phyloP scores from a whole-genome alignment of 1,140 invertebrate species.

The Rhopalosiphum padi region DNA sequence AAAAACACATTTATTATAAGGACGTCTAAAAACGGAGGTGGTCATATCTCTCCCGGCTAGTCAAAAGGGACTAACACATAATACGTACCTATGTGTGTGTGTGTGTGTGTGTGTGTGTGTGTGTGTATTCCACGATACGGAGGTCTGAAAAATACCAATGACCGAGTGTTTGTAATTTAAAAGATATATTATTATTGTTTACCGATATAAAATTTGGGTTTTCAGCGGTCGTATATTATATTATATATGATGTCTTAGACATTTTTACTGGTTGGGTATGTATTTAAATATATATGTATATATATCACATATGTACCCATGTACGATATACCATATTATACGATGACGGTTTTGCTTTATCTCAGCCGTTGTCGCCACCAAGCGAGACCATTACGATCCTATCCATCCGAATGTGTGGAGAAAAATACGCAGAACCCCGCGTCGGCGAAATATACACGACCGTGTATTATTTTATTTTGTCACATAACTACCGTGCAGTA shows the following conservation, averaged over 20 bases:
- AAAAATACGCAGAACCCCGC: background rate
- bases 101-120: background rate
- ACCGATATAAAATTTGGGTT: background rate
- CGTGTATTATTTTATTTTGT: background rate
- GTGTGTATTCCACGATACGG: background rate
- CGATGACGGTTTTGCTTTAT: background rate
- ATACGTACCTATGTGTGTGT: background rate
- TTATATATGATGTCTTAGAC: background rate
- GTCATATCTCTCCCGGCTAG: too few species aligned
- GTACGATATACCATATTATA: background rate
- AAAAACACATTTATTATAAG: background rate
- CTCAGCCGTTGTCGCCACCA: background rate
- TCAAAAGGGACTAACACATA: background rate
- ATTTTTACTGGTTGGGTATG: background rate
- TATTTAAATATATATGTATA: background rate
- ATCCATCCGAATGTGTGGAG: background rate
- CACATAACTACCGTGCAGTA: background rate
- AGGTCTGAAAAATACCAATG: background rate
- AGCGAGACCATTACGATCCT: background rate
- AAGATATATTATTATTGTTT: background rate
- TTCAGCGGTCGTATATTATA: background rate
- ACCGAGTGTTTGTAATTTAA: slow-evolving; percentile 1
- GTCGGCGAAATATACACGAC: background rate
- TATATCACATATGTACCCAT: background rate
- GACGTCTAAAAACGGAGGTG: background rate